Percentiles rank a stretch among this genome's conserved stretches.
phyloP scores from a whole-genome alignment of 2,888 invertebrate genomes.

The Melieria crassipennis region DNA sequence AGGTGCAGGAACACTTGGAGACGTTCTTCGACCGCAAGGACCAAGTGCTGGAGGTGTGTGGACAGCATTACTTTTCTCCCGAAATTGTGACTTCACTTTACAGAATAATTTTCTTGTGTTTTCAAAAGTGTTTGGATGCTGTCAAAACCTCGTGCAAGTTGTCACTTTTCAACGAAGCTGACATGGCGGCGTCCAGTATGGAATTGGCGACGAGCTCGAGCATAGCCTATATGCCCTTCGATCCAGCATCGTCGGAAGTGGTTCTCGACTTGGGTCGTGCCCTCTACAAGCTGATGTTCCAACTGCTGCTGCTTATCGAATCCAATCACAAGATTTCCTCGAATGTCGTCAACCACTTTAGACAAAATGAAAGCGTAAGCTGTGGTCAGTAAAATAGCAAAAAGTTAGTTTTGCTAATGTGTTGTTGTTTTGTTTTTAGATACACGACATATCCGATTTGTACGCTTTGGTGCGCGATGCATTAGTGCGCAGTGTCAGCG shows the following conservation, averaged over 20 bases:
- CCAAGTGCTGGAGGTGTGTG: constrained; percentile 80
- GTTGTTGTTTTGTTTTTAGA: constrained; percentile 55
- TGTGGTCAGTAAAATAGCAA: background rate
- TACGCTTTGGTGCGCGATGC: constrained; percentile 71
- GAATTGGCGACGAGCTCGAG: constrained; percentile 62
- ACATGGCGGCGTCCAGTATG: constrained; percentile 63
- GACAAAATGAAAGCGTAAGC: constrained; percentile 70
- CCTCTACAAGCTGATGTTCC: constrained; percentile 92
- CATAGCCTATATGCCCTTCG: constrained; percentile 64
- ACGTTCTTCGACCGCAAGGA: constrained; percentile 93
- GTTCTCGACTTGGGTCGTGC: constrained; percentile 85
- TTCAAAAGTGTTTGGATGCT: constrained; percentile 77
- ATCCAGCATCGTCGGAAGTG: constrained; percentile 75
- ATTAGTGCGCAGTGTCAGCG: constrained; percentile 70
- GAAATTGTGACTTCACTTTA: background rate
- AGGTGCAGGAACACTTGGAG: constrained; percentile 94
- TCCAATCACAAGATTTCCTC: constrained; percentile 85
- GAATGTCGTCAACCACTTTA: constrained; percentile 70
- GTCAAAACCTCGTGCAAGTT: constrained; percentile 84
- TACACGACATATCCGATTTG: constrained; percentile 73
- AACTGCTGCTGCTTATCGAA: constrained; percentile 87
- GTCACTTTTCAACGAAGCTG: constrained; percentile 73
- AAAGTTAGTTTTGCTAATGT: constrained; percentile 2
- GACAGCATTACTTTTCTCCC: background rate
- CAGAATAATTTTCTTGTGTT: background rate